These are phyloP conservation scores for Palythoa grandiflora DNA, from an alignment of 92 coral and sea anemone species.

Conservation along the genomic window DNA sequence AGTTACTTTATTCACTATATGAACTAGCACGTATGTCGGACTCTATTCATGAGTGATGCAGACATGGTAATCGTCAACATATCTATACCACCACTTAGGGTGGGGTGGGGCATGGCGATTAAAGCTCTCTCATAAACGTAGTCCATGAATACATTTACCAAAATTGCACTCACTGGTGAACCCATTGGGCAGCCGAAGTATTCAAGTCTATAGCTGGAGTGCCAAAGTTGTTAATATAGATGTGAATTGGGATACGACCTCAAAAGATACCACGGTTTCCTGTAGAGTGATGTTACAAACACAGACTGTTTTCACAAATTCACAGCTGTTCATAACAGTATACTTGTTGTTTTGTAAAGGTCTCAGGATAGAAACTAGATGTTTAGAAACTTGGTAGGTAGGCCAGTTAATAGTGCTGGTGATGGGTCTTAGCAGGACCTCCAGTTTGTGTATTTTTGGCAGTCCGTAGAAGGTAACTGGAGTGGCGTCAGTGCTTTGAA, in stretches of 20 bases:
- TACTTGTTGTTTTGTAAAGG: constrained; percentile 3
- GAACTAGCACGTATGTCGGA: constrained; percentile 42
- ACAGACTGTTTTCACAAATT: constrained; percentile 4
- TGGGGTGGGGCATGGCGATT: constrained; percentile 19
- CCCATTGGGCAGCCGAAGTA: constrained; percentile 60
- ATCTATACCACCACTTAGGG: constrained; percentile 69
- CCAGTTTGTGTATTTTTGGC: neutral
- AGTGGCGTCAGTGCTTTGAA: neutral
- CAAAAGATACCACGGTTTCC: constrained; percentile 35
- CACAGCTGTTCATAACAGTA: constrained; percentile 5
- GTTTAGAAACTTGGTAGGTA: neutral
- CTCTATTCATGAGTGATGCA: constrained; percentile 19
- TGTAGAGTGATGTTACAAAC: neutral
- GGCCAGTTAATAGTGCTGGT: neutral
- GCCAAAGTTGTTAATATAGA: constrained; percentile 24
- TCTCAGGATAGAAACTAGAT: neutral
- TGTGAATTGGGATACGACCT: constrained; percentile 37
- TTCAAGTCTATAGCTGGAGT: neutral
- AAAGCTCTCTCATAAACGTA: constrained; percentile 50
- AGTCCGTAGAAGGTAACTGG: neutral
- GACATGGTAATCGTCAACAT: constrained; percentile 62
- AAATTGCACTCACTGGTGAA: constrained; percentile 53
- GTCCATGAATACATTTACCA: constrained; percentile 47
- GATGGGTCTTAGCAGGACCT: neutral
- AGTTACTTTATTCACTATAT: neutral